Evolutionary conservation across 2,113 vertebrate species (phyloP).

Genomic region (Lethenteron camtschaticum): DNA sequence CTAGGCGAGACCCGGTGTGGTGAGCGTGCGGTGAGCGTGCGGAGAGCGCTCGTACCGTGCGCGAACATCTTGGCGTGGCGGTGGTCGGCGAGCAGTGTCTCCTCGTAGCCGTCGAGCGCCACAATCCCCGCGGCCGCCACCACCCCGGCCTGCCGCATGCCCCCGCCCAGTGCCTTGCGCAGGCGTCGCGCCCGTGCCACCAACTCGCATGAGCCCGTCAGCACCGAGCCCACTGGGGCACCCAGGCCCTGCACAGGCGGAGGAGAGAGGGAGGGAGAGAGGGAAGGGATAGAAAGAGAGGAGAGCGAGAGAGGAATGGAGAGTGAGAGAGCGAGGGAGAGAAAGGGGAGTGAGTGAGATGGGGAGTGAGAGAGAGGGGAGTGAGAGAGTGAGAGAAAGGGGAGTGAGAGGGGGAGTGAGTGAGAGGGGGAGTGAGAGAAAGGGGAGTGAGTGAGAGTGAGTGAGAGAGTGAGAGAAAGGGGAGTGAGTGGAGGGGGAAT

Average conservation of each 20-base stretch:
- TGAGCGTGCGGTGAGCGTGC: not conserved
- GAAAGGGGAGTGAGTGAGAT: too few relatives aligned
- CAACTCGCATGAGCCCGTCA: slow-evolving; percentile 32
- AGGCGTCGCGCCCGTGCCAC: slow-evolving; percentile 23
- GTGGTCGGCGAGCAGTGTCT: slow-evolving; percentile 32
- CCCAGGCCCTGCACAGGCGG: slow-evolving; percentile 32
- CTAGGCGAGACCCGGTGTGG: not conserved
- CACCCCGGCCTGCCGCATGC: slow-evolving; percentile 37
- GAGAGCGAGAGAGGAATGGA: too few relatives aligned
- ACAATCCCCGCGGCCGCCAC: slow-evolving; percentile 38
- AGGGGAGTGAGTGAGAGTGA: too few relatives aligned
- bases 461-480: too few relatives aligned
- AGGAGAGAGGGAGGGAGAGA: not conserved
- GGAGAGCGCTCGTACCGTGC: slow-evolving; percentile 20
- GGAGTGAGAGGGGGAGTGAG: too few relatives aligned
- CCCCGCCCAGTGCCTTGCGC: slow-evolving; percentile 42
- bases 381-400: too few relatives aligned
- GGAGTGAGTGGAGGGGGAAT: too few relatives aligned
- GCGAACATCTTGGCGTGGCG: slow-evolving; percentile 31
- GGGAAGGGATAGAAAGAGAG: too few relatives aligned
- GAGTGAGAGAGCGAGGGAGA: too few relatives aligned
- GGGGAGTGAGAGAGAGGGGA: too few relatives aligned
- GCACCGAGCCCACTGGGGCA: slow-evolving; percentile 28
- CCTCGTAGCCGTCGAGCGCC: slow-evolving; percentile 22
- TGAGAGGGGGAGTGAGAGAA: too few relatives aligned